Percentiles rank a stretch among this genome's conserved stretches.
These are phyloP conservation scores for Amorpha juglandis DNA, from an alignment of 2,888 invertebrate genomes.

Conservation along the genomic window DNA sequence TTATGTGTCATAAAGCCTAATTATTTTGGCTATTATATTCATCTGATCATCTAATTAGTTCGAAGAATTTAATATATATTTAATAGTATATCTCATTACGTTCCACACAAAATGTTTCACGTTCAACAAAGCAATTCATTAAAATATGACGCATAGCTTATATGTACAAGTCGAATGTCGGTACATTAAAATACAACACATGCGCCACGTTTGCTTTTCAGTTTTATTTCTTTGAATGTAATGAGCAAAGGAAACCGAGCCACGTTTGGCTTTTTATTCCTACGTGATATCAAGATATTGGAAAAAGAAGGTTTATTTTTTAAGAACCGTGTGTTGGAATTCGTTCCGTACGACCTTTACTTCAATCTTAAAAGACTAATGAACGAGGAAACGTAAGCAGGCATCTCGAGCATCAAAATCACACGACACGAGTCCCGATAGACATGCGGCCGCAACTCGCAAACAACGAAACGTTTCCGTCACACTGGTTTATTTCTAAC, in stretches of 20 bases:
- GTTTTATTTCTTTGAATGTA: constrained; percentile 13
- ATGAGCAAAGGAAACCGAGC: constrained; percentile 19
- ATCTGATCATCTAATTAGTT: background rate
- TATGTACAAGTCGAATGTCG: background rate
- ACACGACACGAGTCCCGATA: constrained; percentile 31
- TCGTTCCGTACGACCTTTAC: constrained; percentile 36
- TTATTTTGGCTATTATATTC: constrained; percentile 11
- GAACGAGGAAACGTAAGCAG: constrained; percentile 36
- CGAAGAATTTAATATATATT: background rate
- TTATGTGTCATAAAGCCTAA: background rate
- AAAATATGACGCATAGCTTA: constrained; percentile 15
- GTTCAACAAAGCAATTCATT: constrained; percentile 14
- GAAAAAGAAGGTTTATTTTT: background rate
- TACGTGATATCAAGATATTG: constrained; percentile 3
- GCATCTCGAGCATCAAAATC: constrained; percentile 29
- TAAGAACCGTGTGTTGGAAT: background rate
- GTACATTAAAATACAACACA: constrained; percentile 15
- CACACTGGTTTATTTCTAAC: constrained; percentile 35
- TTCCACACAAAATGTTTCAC: constrained; percentile 4
- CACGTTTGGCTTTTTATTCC: constrained; percentile 8
- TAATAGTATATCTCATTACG: constrained; percentile 9
- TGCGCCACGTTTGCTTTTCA: constrained; percentile 13
- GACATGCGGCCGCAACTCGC: constrained; percentile 29
- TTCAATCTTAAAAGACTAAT: constrained; percentile 37
- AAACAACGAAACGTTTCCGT: constrained; percentile 35